phyloP scores from a whole-genome alignment of 2,113 vertebrate genomes.

The Tachysurus fulvidraco region DNA sequence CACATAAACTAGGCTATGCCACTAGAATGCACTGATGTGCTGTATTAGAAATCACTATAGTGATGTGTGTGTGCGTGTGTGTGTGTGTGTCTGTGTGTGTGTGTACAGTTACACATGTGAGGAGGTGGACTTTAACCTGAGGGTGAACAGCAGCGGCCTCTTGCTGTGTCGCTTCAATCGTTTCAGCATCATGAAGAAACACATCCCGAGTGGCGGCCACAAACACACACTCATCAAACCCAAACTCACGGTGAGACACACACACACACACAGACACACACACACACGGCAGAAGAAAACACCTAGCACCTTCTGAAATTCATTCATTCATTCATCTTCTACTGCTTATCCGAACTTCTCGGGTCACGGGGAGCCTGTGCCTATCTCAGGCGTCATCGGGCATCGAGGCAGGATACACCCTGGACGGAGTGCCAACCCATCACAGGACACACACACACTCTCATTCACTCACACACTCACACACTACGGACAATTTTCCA shows the following conservation, averaged over 20 bases:
- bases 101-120: conserved; percentile 89
- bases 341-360: too few species aligned
- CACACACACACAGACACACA: conserved; percentile 16
- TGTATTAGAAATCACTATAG: background rate
- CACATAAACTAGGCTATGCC: background rate
- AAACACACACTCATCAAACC: conserved; percentile 89
- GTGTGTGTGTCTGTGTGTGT: conserved; percentile 30
- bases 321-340: too few species aligned
- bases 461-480: too few species aligned
- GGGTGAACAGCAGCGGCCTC: conserved; percentile 90
- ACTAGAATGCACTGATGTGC: background rate
- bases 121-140: conserved; percentile 94
- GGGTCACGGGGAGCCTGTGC: too few species aligned
- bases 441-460: too few species aligned
- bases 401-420: too few species aligned
- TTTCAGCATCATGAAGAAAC: conserved; percentile 98
- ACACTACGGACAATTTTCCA: too few species aligned
- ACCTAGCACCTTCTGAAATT: too few species aligned
- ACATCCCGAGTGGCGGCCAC: conserved; percentile 88
- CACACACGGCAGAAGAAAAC: background rate
- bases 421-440: too few species aligned
- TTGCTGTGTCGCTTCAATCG: conserved; percentile 94
- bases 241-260: conserved; percentile 81
- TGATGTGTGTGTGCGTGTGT: background rate
- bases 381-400: too few species aligned